Base-by-base conservation (phyloP, 2,113 vertebrate genomes). In the Semnornis frantzii region DNA sequence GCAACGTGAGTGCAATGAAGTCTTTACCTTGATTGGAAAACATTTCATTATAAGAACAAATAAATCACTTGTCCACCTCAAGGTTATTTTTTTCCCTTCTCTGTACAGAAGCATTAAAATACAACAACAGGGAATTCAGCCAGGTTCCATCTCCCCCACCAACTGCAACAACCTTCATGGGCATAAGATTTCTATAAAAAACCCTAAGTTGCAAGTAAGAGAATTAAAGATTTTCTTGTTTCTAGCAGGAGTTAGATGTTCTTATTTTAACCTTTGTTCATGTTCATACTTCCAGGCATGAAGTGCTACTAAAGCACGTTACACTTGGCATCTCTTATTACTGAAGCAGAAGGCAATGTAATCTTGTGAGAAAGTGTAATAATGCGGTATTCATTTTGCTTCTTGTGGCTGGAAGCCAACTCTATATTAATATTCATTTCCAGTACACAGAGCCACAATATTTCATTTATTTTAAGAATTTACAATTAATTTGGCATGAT, bases 381-480 rank as follows among this genome's bases (percentile, higher is more conserved):
- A 96, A 96, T 93, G 93, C 44, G 20, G 93, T 85, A 93, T 96
- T 86, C 92, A 96, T 96, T 91, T 96, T 96, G 93, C 87, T 94
- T 95, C 81, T 94, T 18, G 90, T 97, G 96, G 97, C 92, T 97
- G 95, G 72, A 94, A 96, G 95, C 91, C 91, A 98, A 91, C 42
- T 81, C 79, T 94, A 89, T 82, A 94, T 94, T 97, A 96, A 95
- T 97, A 94, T 96, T 95, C 90, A 94, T 84, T 94, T 97, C 86
- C 92, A 95, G 76, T 97, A 95, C 84, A 96, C 33, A 91, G 54
- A 95, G 81, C 79, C 90, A 94, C 85, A 94, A 95, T 95, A 96
- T 97, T 97, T 97, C 95, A 96, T 97, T 97, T 96, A 97, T 96
- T 96, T 95, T 96, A 96, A 96, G 95, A 97, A 96, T 97, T 96